A percentile compares a stretch with the other conserved stretches of the same genome.
Evolutionary conservation across 2,888 invertebrate species (phyloP).

Genomic region (Cephalotes varians): DNA sequence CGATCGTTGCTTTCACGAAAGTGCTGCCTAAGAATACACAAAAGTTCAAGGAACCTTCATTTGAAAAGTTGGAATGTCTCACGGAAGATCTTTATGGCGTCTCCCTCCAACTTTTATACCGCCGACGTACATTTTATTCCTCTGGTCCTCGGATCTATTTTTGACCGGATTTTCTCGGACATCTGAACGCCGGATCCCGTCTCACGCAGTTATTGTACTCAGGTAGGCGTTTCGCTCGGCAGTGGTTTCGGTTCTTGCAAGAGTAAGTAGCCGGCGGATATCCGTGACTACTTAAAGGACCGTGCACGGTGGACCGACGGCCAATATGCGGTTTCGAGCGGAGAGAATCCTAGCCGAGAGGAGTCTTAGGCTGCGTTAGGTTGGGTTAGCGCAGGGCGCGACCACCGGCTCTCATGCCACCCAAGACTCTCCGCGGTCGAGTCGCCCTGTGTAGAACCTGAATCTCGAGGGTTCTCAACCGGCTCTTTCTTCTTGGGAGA

Average conservation of each 20-base stretch:
- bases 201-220: constrained; percentile 42
- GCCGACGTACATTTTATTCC: constrained; percentile 1
- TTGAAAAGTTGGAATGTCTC: neutral
- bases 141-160: neutral
- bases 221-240: constrained; percentile 34
- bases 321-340: constrained; percentile 72
- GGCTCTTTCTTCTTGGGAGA: constrained; percentile 59
- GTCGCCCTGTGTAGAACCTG: constrained; percentile 82
- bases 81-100: neutral
- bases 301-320: constrained; percentile 65
- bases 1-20: neutral
- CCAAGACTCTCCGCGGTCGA: constrained; percentile 79
- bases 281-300: constrained; percentile 56
- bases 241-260: constrained; percentile 44
- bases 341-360: constrained; percentile 77
- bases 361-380: constrained; percentile 76
- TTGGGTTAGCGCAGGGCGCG: constrained; percentile 81
- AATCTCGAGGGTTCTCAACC: constrained; percentile 84
- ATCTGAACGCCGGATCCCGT: constrained; percentile 38
- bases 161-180: constrained; percentile 22
- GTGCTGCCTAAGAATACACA: neutral
- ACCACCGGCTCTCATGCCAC: constrained; percentile 78
- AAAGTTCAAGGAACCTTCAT: neutral
- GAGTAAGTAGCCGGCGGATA: constrained; percentile 63
- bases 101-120: neutral